phyloP scores from a whole-genome alignment of 2,797 vertebrate species.

The Enoplosus armatus region DNA sequence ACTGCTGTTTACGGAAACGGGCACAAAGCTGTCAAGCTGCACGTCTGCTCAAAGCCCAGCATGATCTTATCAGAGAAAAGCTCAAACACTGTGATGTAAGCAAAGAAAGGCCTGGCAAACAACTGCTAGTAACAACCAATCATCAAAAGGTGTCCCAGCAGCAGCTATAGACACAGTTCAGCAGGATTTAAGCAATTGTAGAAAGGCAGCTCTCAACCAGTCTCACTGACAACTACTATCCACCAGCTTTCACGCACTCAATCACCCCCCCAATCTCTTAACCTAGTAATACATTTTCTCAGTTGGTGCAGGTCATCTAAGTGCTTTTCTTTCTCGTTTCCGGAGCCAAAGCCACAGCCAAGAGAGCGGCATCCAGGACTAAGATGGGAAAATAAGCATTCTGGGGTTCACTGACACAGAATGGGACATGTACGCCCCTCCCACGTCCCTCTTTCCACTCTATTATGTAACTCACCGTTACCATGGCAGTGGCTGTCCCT shows the following conservation, averaged over 20 bases:
- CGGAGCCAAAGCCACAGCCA: slow-evolving; percentile 52
- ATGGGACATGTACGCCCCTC: slow-evolving; percentile 57
- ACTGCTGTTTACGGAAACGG: slow-evolving; percentile 82
- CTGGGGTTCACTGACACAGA: slow-evolving; percentile 77
- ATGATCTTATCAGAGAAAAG: slow-evolving; percentile 75
- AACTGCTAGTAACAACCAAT: slow-evolving; percentile 33
- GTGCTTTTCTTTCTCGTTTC: slow-evolving; percentile 61
- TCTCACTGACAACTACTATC: slow-evolving; percentile 25
- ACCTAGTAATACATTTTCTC: slow-evolving; percentile 40
- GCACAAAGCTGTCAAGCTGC: slow-evolving; percentile 41
- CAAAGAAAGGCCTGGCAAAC: slow-evolving; percentile 53
- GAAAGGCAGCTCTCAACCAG: slow-evolving; percentile 10
- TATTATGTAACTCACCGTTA: slow-evolving; percentile 88
- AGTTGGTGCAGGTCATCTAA: slow-evolving; percentile 42
- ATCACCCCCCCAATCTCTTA: slow-evolving; percentile 20
- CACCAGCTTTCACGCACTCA: slow-evolving; percentile 7
- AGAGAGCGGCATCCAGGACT: slow-evolving; percentile 51
- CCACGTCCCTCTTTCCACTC: slow-evolving; percentile 69
- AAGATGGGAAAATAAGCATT: slow-evolving; percentile 79
- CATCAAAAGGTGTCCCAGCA: slow-evolving; percentile 21
- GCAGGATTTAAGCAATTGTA: not conserved
- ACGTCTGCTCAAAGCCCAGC: slow-evolving; percentile 47
- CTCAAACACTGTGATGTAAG: slow-evolving; percentile 45
- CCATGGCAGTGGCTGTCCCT: slow-evolving; percentile 86
- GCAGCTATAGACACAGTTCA: slow-evolving; percentile 21